Evolutionary conservation across 2,797 vertebrate species (phyloP).

Genomic region (Enteromius paludinosus): DNA sequence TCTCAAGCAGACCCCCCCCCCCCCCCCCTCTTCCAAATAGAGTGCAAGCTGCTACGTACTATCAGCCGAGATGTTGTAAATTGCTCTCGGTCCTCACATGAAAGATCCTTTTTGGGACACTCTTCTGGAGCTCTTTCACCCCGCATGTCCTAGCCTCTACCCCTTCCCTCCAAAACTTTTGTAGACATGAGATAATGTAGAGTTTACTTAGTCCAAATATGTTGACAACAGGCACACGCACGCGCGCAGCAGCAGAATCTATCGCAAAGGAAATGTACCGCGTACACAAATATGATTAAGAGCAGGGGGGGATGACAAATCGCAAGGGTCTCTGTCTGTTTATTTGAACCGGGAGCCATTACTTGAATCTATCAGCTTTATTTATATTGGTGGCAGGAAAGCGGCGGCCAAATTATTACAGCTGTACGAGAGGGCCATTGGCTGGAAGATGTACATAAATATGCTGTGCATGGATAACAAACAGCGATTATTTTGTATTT

Average conservation of each 20-base stretch:
- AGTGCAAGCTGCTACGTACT: slow-evolving; percentile 72
- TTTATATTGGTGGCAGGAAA: slow-evolving; percentile 79
- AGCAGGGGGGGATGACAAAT: slow-evolving; percentile 69
- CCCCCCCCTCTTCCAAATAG: slow-evolving; percentile 64
- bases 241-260: slow-evolving; percentile 36
- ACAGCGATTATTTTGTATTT: slow-evolving; percentile 61
- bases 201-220: slow-evolving; percentile 46
- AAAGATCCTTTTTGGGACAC: slow-evolving; percentile 68
- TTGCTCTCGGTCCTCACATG: slow-evolving; percentile 63
- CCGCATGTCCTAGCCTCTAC: slow-evolving; percentile 13
- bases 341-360: slow-evolving; percentile 84
- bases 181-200: slow-evolving; percentile 71
- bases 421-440: slow-evolving; percentile 58
- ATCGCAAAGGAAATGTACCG: slow-evolving; percentile 73
- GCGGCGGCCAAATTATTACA: slow-evolving; percentile 70
- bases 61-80: slow-evolving; percentile 54
- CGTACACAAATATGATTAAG: slow-evolving; percentile 79
- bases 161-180: slow-evolving; percentile 60
- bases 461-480: slow-evolving; percentile 52
- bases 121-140: slow-evolving; percentile 57
- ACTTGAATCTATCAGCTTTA: slow-evolving; percentile 77
- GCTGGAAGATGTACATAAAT: slow-evolving; percentile 53
- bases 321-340: slow-evolving; percentile 77
- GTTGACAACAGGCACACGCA: slow-evolving; percentile 36
- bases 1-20: slow-evolving; percentile 75